Evolutionary conservation across 2,888 invertebrate genomes (phyloP), one percentile per base, ranked within the genome.

Genomic region (Podotricha telesiphe): DNA sequence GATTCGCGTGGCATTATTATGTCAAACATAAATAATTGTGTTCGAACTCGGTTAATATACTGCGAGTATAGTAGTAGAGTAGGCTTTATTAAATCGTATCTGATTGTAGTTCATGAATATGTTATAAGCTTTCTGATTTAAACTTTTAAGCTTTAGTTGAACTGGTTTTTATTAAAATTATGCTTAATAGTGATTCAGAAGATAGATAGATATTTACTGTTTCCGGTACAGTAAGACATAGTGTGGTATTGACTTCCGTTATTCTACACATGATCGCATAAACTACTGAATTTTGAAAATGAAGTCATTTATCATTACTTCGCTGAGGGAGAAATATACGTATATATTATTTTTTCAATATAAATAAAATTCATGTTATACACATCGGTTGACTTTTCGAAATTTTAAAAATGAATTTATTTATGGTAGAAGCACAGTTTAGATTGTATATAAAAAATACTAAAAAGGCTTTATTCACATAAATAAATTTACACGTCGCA

Each of bases 1-100:
- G 68, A 50, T 55, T 19, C 50, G 22, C 53, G 48, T 68, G 63
- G 64, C 63, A 68, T 68, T 64, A 64, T 68, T 64, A 50, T 64
- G 68, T 64, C 63, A 34, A 65, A 42, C 15, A 56, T 20, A 47
- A 53, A 68, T 68, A 64, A 58, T 68, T 48, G 63, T 68, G 37
- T 58, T 34, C n/a, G 48, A 28, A 48, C 8, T 28, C 45, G 34
- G 47, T 50, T 37, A 48, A 50, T 62, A 50, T 62, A 42, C 11
- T 42, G 13, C 37, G 37, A 6, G 10, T 37, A 37, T 42, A 1
- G 42, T 28, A 58, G 20, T 22, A 22, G 11, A 48, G 47, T 59
- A 59, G 59, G 59, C 59, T 59, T 59, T 50, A 50, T 50, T n/a
- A 45, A 45, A 17, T 45, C n/a, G 17, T 59, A 3, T 59, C 45